Evolutionary conservation across 35 echinoderm and acorn worm species (phyloP).

Genomic region (Anneissia japonica): DNA sequence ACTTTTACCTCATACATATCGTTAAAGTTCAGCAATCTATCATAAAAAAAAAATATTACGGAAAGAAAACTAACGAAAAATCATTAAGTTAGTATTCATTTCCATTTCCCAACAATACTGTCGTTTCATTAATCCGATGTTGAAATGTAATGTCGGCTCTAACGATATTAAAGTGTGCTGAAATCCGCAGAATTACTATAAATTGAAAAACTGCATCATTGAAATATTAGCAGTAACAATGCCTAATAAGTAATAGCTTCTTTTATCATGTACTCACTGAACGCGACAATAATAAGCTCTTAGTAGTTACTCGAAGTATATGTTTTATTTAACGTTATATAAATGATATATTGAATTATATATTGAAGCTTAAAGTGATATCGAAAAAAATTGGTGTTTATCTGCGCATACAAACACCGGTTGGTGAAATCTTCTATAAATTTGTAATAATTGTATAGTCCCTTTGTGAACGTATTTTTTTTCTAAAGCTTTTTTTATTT

Average conservation of each 20-base stretch:
- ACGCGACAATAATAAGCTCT: background rate
- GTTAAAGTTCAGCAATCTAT: background rate
- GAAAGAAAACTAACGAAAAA: background rate
- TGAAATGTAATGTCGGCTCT: background rate
- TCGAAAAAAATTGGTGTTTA: too few relatives aligned
- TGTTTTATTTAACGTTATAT: too few relatives aligned
- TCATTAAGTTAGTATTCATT: background rate
- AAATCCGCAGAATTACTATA: background rate
- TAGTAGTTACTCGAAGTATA: too few relatives aligned
- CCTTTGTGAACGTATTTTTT: too few relatives aligned
- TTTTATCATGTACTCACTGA: background rate
- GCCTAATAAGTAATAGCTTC: background rate
- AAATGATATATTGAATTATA: too few relatives aligned
- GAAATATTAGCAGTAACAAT: background rate
- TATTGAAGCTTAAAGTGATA: too few relatives aligned
- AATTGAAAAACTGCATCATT: background rate
- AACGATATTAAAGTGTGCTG: background rate
- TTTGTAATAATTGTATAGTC: too few relatives aligned
- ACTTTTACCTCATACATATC: background rate
- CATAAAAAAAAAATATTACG: background rate
- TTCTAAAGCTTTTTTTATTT: too few relatives aligned
- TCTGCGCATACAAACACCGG: too few relatives aligned
- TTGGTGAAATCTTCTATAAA: too few relatives aligned
- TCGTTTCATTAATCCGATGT: background rate
- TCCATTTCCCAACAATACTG: background rate